These are phyloP conservation scores for Sinella curviseta DNA, from an alignment of 1,140 invertebrate genomes.

Conservation along the genomic window DNA sequence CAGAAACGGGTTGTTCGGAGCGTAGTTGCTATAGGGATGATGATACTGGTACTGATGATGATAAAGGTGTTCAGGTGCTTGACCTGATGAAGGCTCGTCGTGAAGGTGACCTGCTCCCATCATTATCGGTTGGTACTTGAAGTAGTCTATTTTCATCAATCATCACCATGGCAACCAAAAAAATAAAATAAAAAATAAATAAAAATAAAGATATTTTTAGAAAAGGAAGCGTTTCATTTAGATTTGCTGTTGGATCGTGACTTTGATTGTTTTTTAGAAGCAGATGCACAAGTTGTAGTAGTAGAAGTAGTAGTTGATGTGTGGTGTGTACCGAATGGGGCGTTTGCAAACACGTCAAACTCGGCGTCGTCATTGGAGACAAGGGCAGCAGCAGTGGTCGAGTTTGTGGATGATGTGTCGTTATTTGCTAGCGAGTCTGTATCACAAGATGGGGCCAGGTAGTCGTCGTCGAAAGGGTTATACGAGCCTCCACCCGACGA, in stretches of 20 bases:
- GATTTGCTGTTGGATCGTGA: no score
- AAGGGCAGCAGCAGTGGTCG: not conserved
- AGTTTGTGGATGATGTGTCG: not conserved
- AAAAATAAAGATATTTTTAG: not conserved
- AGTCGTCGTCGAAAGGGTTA: constrained; percentile 25
- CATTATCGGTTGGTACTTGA: constrained; percentile 1
- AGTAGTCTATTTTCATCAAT: no score
- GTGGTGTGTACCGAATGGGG: constrained; percentile 44
- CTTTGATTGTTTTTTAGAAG: not conserved
- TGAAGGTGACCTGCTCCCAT: not conserved
- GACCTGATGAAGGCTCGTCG: no score
- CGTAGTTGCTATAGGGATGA: not conserved
- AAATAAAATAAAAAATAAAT: not conserved
- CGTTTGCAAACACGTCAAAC: constrained; percentile 45
- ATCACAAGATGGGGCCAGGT: constrained; percentile 31
- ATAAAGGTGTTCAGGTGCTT: not conserved
- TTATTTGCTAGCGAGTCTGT: not conserved
- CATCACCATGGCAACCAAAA: not conserved
- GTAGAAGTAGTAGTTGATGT: no score
- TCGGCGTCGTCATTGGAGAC: constrained; percentile 2
- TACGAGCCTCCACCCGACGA: no score
- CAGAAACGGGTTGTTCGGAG: not conserved
- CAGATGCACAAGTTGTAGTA: no score
- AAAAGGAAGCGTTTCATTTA: not conserved
- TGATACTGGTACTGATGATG: no score